Evolutionary conservation across 2,797 vertebrate species (phyloP).

Genomic region (Linurgus olivaceus): DNA sequence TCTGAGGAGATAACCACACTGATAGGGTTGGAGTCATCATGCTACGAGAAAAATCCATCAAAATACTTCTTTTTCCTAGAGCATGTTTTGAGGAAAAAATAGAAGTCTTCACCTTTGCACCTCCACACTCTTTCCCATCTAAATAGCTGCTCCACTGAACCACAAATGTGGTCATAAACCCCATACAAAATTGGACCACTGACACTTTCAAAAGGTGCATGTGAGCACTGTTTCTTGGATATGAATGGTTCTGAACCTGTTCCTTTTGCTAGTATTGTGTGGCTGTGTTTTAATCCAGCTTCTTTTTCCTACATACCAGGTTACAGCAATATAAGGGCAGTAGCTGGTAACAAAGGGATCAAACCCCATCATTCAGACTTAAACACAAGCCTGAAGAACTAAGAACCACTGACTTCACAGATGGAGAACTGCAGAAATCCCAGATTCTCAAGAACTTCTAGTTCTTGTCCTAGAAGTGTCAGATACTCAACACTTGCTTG

Average conservation of each 20-base stretch:
- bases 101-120: fast-evolving
- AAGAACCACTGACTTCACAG: neutral
- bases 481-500: neutral
- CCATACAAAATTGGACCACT: neutral
- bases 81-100: neutral
- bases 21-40: neutral
- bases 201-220: neutral
- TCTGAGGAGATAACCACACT: neutral
- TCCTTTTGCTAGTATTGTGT: neutral
- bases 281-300: neutral
- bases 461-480: neutral
- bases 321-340: neutral
- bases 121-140: neutral
- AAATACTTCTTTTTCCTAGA: neutral
- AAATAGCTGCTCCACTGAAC: fast-evolving
- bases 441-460: neutral
- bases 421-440: neutral
- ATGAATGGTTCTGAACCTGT: neutral
- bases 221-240: neutral
- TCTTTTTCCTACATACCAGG: neutral
- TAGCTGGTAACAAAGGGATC: neutral
- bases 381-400: neutral
- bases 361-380: neutral
- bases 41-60: neutral
- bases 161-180: neutral